Evolutionary conservation across 37 sponge, comb jelly and placozoan genomes (phyloP), one percentile per base, ranked within the genome.

Genomic region (Geodia barretti): DNA sequence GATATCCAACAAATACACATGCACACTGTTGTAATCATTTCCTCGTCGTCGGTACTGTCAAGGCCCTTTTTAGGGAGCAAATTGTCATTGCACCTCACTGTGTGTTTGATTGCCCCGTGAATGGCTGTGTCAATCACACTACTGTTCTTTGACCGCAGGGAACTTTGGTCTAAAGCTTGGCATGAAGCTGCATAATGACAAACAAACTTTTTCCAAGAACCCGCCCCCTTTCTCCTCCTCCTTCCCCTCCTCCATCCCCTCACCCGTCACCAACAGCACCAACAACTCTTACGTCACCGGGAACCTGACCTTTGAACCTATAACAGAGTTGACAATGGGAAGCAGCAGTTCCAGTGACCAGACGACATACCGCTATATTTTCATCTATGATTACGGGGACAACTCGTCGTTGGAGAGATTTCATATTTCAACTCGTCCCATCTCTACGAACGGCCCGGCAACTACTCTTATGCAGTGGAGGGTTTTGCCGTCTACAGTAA

Each of bases 81-180:
- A n/a, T n/a, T n/a, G n/a, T n/a, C n/a, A n/a, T n/a, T n/a, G n/a
- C n/a, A n/a, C n/a, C n/a, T n/a, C n/a, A n/a, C n/a, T n/a, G n/a
- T n/a, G n/a, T n/a, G n/a, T n/a, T n/a, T n/a, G n/a, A n/a, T n/a
- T n/a, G n/a, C n/a, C n/a, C n/a, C n/a, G n/a, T n/a, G n/a, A n/a
- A n/a, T n/a, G n/a, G n/a, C n/a, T n/a, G n/a, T n/a, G n/a, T n/a
- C n/a, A n/a, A n/a, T n/a, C n/a, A n/a, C n/a, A n/a, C n/a, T n/a
- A n/a, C 7, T n/a, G 19, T 25, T 9, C 9, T 35, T 77, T 11
- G n/a, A n/a, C n/a, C n/a, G n/a, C 70, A 79, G 80, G n/a, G n/a
- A 54, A 79, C 37, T 42, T 41, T 69, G 80, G 80, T 47, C 36
- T 79, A 38, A 68, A 69, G 26, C 24, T 79, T 26, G 42, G 43